Evolutionary conservation across 2,797 vertebrate species (phyloP).

Genomic region (Glossophaga mutica): DNA sequence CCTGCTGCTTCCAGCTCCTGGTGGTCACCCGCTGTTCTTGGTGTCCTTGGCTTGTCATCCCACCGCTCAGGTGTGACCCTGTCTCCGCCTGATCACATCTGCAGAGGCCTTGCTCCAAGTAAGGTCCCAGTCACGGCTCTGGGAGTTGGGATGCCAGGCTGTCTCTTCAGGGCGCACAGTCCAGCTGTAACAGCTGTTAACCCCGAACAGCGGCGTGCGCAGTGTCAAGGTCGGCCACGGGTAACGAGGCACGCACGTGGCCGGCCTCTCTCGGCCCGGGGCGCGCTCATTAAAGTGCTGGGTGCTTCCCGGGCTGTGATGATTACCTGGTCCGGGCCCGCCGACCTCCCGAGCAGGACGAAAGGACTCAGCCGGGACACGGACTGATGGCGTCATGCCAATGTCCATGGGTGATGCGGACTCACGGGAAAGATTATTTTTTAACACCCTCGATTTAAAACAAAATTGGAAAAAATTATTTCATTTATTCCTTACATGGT

Average conservation of each 20-base stretch:
- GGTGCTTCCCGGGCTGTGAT: background rate
- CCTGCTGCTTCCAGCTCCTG: background rate
- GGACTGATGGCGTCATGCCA: background rate
- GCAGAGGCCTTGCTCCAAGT: background rate
- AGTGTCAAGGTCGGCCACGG: background rate
- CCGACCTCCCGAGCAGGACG: background rate
- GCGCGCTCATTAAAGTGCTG: background rate
- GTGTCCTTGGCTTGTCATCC: background rate
- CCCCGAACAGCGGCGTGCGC: background rate
- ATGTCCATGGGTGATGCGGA: slow-evolving; percentile 54
- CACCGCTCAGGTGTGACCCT: background rate
- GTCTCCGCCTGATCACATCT: background rate
- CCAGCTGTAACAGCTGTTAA: background rate
- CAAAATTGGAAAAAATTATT: slow-evolving; percentile 60
- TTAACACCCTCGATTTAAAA: slow-evolving; percentile 57
- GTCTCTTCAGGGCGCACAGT: background rate
- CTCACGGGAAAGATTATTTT: slow-evolving; percentile 71
- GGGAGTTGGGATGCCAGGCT: background rate
- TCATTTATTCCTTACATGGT: slow-evolving; percentile 52
- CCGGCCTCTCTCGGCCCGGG: background rate
- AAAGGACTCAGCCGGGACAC: background rate
- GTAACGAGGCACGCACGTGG: background rate
- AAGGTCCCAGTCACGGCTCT: background rate
- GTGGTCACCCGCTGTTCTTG: background rate
- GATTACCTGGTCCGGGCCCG: slow-evolving; percentile 2